phyloP scores from a whole-genome alignment of 2,888 invertebrate species.

The Girardia tigrina region DNA sequence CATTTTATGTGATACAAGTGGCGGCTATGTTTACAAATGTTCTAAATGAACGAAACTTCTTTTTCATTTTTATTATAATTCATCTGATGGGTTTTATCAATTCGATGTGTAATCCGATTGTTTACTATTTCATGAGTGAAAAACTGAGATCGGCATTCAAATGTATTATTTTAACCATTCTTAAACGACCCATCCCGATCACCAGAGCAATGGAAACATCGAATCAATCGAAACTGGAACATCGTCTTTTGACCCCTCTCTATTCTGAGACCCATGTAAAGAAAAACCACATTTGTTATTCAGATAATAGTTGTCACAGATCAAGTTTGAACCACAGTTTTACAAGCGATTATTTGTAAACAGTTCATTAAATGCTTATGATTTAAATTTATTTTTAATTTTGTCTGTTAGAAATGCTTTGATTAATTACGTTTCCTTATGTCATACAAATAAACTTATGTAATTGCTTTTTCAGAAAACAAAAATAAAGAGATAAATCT shows the following conservation, averaged over 20 bases:
- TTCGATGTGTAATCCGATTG: constrained; percentile 52
- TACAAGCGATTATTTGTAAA: background rate
- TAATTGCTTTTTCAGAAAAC: background rate
- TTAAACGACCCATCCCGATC: background rate
- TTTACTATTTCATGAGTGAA: constrained; percentile 52
- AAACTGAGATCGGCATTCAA: constrained; percentile 41
- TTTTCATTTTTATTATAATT: constrained; percentile 52
- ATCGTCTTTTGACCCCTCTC: background rate
- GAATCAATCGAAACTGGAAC: background rate
- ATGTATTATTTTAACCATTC: background rate
- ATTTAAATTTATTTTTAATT: background rate
- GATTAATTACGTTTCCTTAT: background rate
- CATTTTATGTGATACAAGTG: constrained; percentile 51
- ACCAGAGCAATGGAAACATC: background rate
- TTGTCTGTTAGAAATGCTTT: background rate
- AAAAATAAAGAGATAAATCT: no score
- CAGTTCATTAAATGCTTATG: background rate
- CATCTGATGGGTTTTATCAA: constrained; percentile 51
- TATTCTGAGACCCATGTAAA: background rate
- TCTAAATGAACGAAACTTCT: constrained; percentile 47
- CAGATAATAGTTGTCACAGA: background rate
- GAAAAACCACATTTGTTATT: background rate
- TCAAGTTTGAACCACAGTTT: background rate
- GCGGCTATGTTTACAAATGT: constrained; percentile 47
- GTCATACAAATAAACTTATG: background rate